These are phyloP conservation scores for Myxocyprinus asiaticus DNA, from an alignment of 2,113 vertebrate genomes.

Conservation along the genomic window DNA sequence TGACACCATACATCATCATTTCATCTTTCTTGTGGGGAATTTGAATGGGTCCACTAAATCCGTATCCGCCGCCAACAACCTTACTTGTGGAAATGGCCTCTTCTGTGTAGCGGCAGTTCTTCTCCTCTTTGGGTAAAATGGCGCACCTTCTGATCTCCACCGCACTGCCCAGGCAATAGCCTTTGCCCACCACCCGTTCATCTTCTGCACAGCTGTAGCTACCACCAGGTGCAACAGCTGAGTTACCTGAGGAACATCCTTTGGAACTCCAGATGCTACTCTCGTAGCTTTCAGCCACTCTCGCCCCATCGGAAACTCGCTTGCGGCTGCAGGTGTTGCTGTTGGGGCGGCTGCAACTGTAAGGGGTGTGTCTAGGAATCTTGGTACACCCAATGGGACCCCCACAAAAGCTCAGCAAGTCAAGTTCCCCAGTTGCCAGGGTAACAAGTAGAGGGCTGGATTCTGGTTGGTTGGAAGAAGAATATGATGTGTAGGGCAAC, in stretches of 20 bases:
- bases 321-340: constrained; percentile 71
- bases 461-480: constrained; percentile 74
- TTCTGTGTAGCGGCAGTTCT: constrained; percentile 74
- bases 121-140: constrained; percentile 75
- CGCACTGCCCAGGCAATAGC: constrained; percentile 74
- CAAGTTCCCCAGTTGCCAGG: constrained; percentile 83
- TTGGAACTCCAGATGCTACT: constrained; percentile 76
- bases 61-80: constrained; percentile 65
- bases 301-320: constrained; percentile 70
- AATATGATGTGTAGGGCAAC: constrained; percentile 74
- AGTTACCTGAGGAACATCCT: constrained; percentile 77
- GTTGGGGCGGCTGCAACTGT: constrained; percentile 75
- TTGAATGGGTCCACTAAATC: constrained; percentile 70
- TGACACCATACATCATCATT: constrained; percentile 75
- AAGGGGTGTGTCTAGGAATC: constrained; percentile 79
- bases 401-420: constrained; percentile 81
- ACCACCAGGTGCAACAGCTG: constrained; percentile 65
- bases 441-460: constrained; percentile 81
- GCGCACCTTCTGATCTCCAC: constrained; percentile 74
- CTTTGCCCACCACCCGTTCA: constrained; percentile 72
- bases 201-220: constrained; percentile 74
- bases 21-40: constrained; percentile 76
- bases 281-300: constrained; percentile 72
- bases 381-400: constrained; percentile 79
- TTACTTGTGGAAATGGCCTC: constrained; percentile 67